phyloP scores from a whole-genome alignment of 2,888 invertebrate species.

The Agriopis aurantiaria region DNA sequence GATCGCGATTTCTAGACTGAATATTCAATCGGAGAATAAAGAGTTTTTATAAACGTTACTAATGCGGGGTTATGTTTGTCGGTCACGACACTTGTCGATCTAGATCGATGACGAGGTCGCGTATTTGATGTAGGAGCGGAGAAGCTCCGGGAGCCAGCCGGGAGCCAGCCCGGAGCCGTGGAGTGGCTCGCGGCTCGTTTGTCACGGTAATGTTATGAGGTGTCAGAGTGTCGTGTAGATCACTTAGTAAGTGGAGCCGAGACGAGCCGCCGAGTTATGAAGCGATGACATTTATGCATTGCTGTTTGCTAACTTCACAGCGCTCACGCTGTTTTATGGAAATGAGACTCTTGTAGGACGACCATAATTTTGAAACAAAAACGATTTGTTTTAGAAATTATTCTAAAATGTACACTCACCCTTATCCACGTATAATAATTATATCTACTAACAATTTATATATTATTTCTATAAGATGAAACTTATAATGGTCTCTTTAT shows the following conservation, averaged over 20 bases:
- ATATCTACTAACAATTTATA: no score
- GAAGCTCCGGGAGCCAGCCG: not conserved
- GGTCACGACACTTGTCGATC: slow-evolving; percentile 71
- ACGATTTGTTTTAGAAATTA: not conserved
- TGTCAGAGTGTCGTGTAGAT: slow-evolving; percentile 59
- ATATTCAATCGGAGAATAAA: slow-evolving; percentile 74
- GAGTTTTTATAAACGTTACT: slow-evolving; percentile 67
- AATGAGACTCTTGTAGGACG: slow-evolving; percentile 16
- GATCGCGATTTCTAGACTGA: slow-evolving; percentile 80
- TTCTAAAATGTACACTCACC: not conserved
- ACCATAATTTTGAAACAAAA: slow-evolving; percentile 1
- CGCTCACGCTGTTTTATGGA: slow-evolving; percentile 15
- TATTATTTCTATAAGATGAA: no score
- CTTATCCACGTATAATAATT: not conserved
- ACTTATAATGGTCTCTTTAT: no score
- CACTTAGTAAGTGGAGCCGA: slow-evolving; percentile 53
- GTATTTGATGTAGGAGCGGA: slow-evolving; percentile 19
- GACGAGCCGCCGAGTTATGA: slow-evolving; percentile 23
- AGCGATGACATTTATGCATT: slow-evolving; percentile 35
- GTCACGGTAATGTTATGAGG: slow-evolving; percentile 57
- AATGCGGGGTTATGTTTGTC: slow-evolving; percentile 65
- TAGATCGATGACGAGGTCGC: slow-evolving; percentile 45
- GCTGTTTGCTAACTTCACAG: slow-evolving; percentile 37
- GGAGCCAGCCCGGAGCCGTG: not conserved
- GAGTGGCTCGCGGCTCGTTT: slow-evolving; percentile 46